Conservation (phyloP, 2,888 invertebrate species). For the Coelopa pilipes region DNA sequence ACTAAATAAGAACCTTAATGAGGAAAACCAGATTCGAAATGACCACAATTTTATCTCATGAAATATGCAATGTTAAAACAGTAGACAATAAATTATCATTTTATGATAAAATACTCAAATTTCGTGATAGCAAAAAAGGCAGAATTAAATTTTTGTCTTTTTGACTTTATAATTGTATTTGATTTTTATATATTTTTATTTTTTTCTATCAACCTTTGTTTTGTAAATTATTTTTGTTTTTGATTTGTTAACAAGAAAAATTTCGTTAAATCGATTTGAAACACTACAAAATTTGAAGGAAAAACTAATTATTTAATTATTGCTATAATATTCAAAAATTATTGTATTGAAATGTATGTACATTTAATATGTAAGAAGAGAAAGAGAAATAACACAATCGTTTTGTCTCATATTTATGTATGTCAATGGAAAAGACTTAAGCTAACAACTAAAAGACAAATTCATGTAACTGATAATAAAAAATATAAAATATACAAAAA, state of each 20-base stretch:
- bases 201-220: background rate
- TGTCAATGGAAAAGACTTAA: constrained; percentile 34
- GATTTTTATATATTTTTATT: constrained; percentile 24
- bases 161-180: constrained; percentile 37
- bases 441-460: constrained; percentile 21
- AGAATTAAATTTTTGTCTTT: constrained; percentile 54
- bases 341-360: constrained; percentile 25
- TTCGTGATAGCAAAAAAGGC: constrained; percentile 64
- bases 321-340: constrained; percentile 14
- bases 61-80: constrained; percentile 9
- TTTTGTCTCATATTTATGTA: constrained; percentile 21
- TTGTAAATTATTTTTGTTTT: constrained; percentile 28
- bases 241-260: constrained; percentile 19
- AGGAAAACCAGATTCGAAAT: background rate
- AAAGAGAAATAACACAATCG: constrained; percentile 16
- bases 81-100: constrained; percentile 17
- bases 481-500: constrained; percentile 11
- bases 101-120: constrained; percentile 60
- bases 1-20: background rate
- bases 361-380: constrained; percentile 20
- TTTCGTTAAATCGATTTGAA: constrained; percentile 18
- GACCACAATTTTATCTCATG: constrained; percentile 14
- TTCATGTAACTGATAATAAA: constrained; percentile 13
- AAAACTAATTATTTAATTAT: constrained; percentile 6
- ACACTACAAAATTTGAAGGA: constrained; percentile 8